Conservation (phyloP, 1,140 invertebrate species). For the Acromyrmex charruanus region DNA sequence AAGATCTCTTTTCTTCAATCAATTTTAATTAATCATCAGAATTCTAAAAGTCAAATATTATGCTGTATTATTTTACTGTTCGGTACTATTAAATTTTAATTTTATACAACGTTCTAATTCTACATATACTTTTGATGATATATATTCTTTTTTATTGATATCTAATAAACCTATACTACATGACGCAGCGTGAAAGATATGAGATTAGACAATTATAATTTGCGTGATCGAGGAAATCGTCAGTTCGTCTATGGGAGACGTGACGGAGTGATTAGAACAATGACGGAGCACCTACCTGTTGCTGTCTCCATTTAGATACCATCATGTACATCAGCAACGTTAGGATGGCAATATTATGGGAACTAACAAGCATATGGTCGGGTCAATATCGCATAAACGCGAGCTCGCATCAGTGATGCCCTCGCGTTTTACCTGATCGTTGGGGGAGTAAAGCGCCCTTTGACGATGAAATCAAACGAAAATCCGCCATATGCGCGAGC, state of each 20-base stretch:
- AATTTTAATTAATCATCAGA: background rate
- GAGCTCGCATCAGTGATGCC: conserved; percentile 60
- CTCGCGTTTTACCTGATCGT: conserved; percentile 68
- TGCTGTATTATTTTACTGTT: background rate
- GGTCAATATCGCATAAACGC: conserved; percentile 66
- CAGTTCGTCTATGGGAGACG: conserved; percentile 36
- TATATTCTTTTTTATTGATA: conserved; percentile 4
- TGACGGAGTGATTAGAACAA: conserved; percentile 69
- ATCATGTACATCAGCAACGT: conserved; percentile 18
- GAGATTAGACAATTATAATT: conserved; percentile 41
- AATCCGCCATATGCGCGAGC: conserved; percentile 77
- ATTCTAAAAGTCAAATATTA: conserved; percentile 10
- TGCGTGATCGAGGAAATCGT: conserved; percentile 58
- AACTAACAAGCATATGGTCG: conserved; percentile 78
- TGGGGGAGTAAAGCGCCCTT: conserved; percentile 66
- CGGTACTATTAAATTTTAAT: background rate
- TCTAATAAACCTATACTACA: background rate
- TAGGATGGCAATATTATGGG: conserved; percentile 72
- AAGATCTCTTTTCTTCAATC: background rate
- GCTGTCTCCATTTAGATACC: conserved; percentile 49
- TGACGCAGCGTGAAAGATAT: background rate
- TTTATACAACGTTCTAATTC: background rate
- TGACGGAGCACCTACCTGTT: conserved; percentile 69
- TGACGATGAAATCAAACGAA: conserved; percentile 58
- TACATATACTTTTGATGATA: background rate